Base-by-base conservation (phyloP, 1,140 invertebrate genomes). In the Melipona quadrifasciata region DNA sequence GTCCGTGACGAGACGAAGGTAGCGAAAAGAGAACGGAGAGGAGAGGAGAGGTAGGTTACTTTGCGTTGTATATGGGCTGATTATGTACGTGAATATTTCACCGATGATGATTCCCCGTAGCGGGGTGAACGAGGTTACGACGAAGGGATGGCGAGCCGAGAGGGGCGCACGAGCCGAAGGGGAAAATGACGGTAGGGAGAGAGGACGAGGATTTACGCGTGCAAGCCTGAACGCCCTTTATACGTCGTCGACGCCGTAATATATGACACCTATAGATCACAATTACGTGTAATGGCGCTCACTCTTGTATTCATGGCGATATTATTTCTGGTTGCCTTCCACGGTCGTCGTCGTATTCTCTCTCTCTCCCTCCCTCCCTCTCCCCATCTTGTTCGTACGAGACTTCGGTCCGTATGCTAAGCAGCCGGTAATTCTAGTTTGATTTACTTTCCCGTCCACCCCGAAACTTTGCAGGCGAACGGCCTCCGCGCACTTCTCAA, bases 211-310 rank as follows among this genome's bases (percentile, higher is more conserved):
- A 93, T 93, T 93, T 93, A 92, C 90, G 91, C 90, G 88, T 89
- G 90, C 90, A 89, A 86, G 87, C 79, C 88, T 87, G 88, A 91
- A 91, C 91, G 92, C 92, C 90, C 92, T 94, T 93, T 92, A 91
- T 93, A 93, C 89, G 92, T 92, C 93, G 90, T 90, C 89, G 89
- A 90, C 89, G 85, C 82, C 85, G 89, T 94, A 91, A 91, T 92
- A 92, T 94, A 94, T 93, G 91, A 90, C 90, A 86, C 91, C 92
- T 91, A 93, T 94, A 93, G 93, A 94, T 94, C 93, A 94, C 92
- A 93, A 94, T 94, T 94, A 94, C 91, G 91, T 88, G 92, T 94
- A 93, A 94, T 93, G 90, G 91, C 91, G 88, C 89, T 91, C 90
- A 92, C 92, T 94, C 92, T 93, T 93, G 91, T 93, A 92, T 93